Evolutionary conservation across 1,140 invertebrate species (phyloP).

Genomic region (Odontomachus brunneus): DNA sequence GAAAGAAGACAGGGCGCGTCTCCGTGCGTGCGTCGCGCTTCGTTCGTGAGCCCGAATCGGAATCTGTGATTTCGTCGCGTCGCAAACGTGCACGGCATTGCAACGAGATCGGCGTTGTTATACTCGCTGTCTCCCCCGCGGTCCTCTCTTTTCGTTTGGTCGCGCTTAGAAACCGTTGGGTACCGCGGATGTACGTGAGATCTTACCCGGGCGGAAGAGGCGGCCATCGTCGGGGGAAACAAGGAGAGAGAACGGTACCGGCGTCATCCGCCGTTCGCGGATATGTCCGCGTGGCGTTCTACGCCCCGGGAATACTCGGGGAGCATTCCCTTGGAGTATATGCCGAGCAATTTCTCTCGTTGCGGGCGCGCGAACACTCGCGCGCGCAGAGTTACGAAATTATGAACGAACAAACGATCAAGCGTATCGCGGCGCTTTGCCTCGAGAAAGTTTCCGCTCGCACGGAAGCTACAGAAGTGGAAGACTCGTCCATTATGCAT

Average conservation of each 20-base stretch:
- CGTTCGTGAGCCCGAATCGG: conserved; percentile 37
- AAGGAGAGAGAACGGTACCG: too few species aligned
- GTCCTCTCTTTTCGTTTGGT: background rate
- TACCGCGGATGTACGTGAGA: too few species aligned
- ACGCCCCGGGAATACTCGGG: too few species aligned
- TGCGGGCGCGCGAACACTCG: background rate
- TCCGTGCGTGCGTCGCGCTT: background rate
- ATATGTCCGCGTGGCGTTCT: too few species aligned
- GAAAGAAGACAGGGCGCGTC: background rate
- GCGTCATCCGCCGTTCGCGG: too few species aligned
- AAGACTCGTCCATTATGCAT: conserved; percentile 32
- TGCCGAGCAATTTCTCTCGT: background rate
- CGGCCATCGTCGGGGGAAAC: too few species aligned
- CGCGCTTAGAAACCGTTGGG: conserved; percentile 18
- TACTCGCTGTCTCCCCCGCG: background rate
- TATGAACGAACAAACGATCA: background rate
- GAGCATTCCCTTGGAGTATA: too few species aligned
- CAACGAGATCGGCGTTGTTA: conserved; percentile 20
- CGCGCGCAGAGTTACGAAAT: background rate
- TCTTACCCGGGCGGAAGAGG: too few species aligned
- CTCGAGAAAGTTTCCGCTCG: background rate
- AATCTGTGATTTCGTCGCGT: conserved; percentile 39
- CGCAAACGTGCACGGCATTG: conserved; percentile 36
- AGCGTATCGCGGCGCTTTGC: conserved; percentile 2
- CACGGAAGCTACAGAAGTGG: background rate